Evolutionary conservation across 2,797 vertebrate species (phyloP), one percentile per base, ranked within the genome.

Genomic region (Enteromius unitaeniatus): DNA sequence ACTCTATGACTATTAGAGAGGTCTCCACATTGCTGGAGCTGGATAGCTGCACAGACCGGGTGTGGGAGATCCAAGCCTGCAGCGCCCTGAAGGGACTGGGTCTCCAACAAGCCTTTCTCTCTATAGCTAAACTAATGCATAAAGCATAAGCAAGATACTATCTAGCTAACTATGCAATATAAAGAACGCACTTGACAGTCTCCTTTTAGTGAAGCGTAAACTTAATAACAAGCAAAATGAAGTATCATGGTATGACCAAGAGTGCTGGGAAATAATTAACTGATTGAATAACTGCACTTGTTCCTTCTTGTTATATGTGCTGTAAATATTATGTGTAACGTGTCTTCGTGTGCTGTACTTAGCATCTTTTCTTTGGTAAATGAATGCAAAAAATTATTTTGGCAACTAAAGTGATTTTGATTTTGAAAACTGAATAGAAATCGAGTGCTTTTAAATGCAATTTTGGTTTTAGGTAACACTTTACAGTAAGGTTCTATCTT

Each of bases 51-150:
- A 87, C 17, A 0, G 87, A 91, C 42, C 90, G 78, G 34, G 9
- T 19, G 4, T 98, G 96, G 96, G 88, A 96, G 91, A 93, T 98
- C 14, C 94, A 70, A 81, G 94, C 94, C 0, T 97, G 97, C 89
- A 97, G 97, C 0, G 95, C 95, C n/a, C 76, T 92, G 82, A 91
- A 91, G 0, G 96, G 96, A 0, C 90, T 95, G 0, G 96, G 97
- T 21, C 91, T 97, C 31, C 88, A 90, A 0, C 96, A 97, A 89
- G 95, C 95, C 26, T 94, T 96, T 84, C 72, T 85, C 0, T 84
- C 94, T 2, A 84, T 98, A 77, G 88, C 76, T 74, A 93, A 91
- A 67, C 89, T 97, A 47, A 93, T 97, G 84, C 93, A 92, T 64
- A 92, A 87, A 84, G 90, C 83, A 40, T 93, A 85, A 92, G 17